Evolutionary conservation across 2,113 vertebrate genomes (phyloP), one percentile per base, ranked within the genome.

Genomic region (Gambusia holbrooki): DNA sequence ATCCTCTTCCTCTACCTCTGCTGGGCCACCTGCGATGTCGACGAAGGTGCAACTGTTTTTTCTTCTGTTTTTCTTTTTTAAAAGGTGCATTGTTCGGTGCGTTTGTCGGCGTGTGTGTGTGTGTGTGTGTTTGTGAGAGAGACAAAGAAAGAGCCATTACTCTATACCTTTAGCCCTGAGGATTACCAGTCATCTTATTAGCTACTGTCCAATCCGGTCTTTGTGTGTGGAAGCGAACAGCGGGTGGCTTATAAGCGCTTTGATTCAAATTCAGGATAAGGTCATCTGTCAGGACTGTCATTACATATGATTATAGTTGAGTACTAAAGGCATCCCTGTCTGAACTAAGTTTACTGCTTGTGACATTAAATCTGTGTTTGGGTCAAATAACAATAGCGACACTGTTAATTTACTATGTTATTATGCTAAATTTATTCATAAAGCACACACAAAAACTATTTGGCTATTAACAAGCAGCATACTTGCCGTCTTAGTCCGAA

Each of bases 121-220:
- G 4, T 40, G 33, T 77, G 64, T 70, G 62, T 33, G 63, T 54
- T 40, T n/a, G 32, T 3, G 22, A 27, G 58, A 8, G 61, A 12
- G 29, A 28, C 7, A 27, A 13, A 13, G 42, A 74, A 28, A 22
- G 60, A 27, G 66, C 63, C 75, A 83, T 77, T 76, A 70, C 80
- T 85, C 71, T 64, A 25, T 66, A n/a, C 84, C 78, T 82, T 89
- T 71, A 89, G 58, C 84, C 74, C 84, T 2, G 45, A 78, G 88
- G 90, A 93, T 93, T 93, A 92, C 30, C 79, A n/a, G 70, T 90
- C 85, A 93, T 92, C 92, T 82, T 4, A 86, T 93, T 92, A 91
- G 90, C 89, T 71, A 10, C 60, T 3, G 13, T 83, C 88, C 89
- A 92, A 91, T 92, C 92, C 77, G 40, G 63, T 65, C 1, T 64